Evolutionary conservation across 2,888 invertebrate species (phyloP).

Genomic region (Calephelis perditalis): DNA sequence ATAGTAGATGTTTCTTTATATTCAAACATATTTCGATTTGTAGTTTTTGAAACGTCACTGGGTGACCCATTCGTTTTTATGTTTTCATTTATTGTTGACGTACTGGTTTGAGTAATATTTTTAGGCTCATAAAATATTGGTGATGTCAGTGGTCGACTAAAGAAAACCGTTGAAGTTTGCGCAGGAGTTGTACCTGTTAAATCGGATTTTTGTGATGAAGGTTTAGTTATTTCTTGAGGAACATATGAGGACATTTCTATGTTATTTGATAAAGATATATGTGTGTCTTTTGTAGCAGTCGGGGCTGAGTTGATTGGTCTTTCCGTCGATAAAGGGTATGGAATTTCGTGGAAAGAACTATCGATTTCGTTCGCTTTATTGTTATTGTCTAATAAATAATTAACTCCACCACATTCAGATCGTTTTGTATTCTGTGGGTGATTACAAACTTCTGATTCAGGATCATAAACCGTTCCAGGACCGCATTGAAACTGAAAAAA

Average conservation of each 20-base stretch:
- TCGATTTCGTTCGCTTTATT: slow-evolving; percentile 69
- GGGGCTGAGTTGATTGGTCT: slow-evolving; percentile 33
- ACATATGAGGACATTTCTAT: neutral
- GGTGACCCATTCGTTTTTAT: neutral
- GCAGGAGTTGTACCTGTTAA: neutral
- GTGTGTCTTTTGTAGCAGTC: slow-evolving; percentile 15
- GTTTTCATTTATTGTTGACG: neutral
- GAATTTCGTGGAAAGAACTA: slow-evolving; percentile 42
- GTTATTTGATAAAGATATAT: neutral
- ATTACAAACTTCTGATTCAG: slow-evolving; percentile 82
- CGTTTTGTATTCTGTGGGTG: slow-evolving; percentile 83
- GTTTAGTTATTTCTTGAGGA: neutral
- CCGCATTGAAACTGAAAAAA: slow-evolving; percentile 82
- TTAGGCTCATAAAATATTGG: neutral
- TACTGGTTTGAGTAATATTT: neutral
- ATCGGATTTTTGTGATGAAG: neutral
- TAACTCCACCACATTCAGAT: slow-evolving; percentile 78
- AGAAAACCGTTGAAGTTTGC: neutral
- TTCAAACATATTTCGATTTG: slow-evolving; percentile 3
- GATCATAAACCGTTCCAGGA: slow-evolving; percentile 86
- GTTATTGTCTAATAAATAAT: slow-evolving; percentile 26
- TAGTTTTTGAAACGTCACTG: neutral
- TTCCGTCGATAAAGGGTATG: slow-evolving; percentile 49
- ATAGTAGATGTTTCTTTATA: slow-evolving; percentile 19
- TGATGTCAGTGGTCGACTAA: neutral